Conservation (phyloP, 2,797 vertebrate genomes). For the Chrosomus eos region DNA sequence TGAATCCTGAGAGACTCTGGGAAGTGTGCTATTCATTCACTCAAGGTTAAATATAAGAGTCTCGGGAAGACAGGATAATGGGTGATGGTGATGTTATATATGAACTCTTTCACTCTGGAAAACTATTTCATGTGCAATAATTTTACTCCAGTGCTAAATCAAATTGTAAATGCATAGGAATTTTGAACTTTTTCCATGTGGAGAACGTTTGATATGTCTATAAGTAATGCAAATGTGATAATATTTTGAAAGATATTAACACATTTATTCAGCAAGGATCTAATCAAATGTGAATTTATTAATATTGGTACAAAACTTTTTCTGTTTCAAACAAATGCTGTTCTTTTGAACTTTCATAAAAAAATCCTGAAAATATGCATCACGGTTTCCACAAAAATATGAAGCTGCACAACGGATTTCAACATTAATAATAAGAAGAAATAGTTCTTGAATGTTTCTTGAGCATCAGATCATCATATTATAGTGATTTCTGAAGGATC, state of each 20-base stretch:
- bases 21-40: constrained; percentile 24
- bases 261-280: not conserved
- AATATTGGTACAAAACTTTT: too few relatives aligned
- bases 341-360: not conserved
- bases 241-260: too few relatives aligned
- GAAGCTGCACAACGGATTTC: not conserved
- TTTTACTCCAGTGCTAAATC: not conserved
- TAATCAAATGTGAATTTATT: too few relatives aligned
- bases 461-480: not conserved
- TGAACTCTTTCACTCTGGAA: not conserved
- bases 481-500: not conserved
- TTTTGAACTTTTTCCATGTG: not conserved
- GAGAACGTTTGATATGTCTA: too few relatives aligned
- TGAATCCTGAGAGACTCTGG: not conserved
- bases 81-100: not conserved
- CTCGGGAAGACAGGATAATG: not conserved
- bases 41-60: constrained; percentile 35
- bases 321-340: not conserved
- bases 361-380: not conserved
- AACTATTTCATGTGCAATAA: not conserved
- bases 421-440: not conserved
- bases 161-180: not conserved
- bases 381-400: not conserved
- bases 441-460: too few relatives aligned
- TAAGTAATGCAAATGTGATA: too few relatives aligned